These are phyloP conservation scores for Tuta absoluta DNA, from an alignment of 2,888 invertebrate species.

Conservation along the genomic window DNA sequence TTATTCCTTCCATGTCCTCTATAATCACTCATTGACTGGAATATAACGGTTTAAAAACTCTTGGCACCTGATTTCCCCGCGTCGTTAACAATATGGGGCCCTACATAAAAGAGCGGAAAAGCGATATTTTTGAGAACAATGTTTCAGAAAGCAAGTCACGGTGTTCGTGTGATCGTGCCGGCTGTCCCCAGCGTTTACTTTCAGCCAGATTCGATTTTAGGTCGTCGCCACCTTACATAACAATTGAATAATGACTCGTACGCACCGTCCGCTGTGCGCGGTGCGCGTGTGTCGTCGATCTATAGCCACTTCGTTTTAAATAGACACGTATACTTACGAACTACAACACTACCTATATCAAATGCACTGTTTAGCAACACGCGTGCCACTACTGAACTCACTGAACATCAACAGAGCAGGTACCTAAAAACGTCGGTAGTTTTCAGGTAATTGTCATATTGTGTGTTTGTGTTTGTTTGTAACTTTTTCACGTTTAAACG, in stretches of 20 bases:
- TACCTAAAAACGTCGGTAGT: too few relatives aligned
- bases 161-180: not conserved
- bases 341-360: not conserved
- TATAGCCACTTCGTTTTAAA: conserved; percentile 37
- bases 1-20: too few relatives aligned
- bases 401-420: not conserved
- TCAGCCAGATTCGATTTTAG: conserved; percentile 62
- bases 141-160: too few relatives aligned
- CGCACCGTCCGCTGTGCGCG: conserved; percentile 40
- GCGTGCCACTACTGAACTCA: not conserved
- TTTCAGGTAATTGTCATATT: too few relatives aligned
- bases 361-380: conserved; percentile 16
- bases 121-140: too few relatives aligned
- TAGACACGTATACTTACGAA: conserved; percentile 26
- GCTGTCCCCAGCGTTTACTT: conserved; percentile 29
- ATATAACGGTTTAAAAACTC: too few relatives aligned
- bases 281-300: conserved; percentile 39
- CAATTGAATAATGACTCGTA: conserved; percentile 69
- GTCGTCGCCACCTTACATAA: conserved; percentile 66
- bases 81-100: too few relatives aligned
- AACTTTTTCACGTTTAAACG: too few relatives aligned
- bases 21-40: too few relatives aligned
- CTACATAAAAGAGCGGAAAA: too few relatives aligned
- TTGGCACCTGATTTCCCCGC: too few relatives aligned
- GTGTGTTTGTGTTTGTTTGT: too few relatives aligned